Base-by-base conservation (phyloP, 2,888 invertebrate species). In the Drosophila prostipennis region DNA sequence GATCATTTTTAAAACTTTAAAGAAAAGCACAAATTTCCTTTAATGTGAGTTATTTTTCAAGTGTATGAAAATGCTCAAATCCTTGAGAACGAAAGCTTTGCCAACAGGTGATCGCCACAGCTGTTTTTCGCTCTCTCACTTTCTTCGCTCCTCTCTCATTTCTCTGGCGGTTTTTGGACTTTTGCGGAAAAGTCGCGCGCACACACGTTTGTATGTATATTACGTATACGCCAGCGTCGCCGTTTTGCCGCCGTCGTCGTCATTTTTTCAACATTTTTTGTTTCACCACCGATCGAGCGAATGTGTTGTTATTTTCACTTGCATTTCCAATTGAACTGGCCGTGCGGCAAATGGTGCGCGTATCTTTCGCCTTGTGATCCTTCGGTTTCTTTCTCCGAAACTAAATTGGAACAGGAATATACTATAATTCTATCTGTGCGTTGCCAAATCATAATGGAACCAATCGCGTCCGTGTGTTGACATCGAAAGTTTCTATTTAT, bases 281-380 rank as follows among this genome's bases (percentile, higher is more conserved):
- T 85, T 79, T 81, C 76, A 72, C 70, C 32, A 14, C 63, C 77
- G 75, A 63, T 69, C 74, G 42, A 13, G 19, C 70, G 77, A 64
- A 58, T 71, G 57, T 80, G 67, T 80, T 58, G 78, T 72, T 79
- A 76, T 81, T 84, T 81, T 78, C 82, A 87, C 81, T 79, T 87
- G 85, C 84, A 84, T 81, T 82, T 84, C 76, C 79, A 81, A 84
- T 87, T 81, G 74, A 60, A 78, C 79, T 56, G 67, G 43, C 61
- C 76, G 64, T 56, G 67, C 56, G 74, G 45, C 52, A 57, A 74
- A 72, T 67, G 74, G 86, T 78, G 76, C 81, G 74, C 69, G 59
- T 19, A 16, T 40, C 53, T 53, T 59, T 37, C 34, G 53, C 36
- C 42, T 53, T 59, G 55, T 60, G 70, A 76, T 65, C 61, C 54